Conservation (phyloP, 2,888 invertebrate genomes). For the Cheilosia vulpina region DNA sequence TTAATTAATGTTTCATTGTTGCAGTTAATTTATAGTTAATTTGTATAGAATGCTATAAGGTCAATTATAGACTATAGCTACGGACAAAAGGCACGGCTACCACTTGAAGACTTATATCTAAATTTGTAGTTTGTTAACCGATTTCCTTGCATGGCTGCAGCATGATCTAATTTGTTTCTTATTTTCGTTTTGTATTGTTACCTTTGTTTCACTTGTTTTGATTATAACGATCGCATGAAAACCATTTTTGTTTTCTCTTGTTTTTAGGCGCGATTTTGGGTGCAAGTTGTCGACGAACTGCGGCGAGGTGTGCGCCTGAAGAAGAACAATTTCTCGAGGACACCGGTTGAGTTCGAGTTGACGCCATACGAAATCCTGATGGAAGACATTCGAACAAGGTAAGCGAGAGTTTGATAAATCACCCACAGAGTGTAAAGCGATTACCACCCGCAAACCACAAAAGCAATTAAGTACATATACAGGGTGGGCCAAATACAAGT, state of each 20-base stretch:
- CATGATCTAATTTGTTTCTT: conserved; percentile 57
- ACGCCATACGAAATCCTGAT: conserved; percentile 98
- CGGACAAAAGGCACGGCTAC: conserved; percentile 47
- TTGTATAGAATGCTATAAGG: conserved; percentile 42
- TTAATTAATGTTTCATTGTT: conserved; percentile 50
- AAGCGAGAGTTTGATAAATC: conserved; percentile 61
- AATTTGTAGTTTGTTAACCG: conserved; percentile 45
- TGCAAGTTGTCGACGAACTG: conserved; percentile 96
- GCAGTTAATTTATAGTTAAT: conserved; percentile 44
- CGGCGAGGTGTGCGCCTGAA: conserved; percentile 96
- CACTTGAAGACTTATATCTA: conserved; percentile 26
- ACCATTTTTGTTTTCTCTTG: conserved; percentile 58
- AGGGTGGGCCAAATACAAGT: too few relatives aligned
- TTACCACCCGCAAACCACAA: conserved; percentile 43
- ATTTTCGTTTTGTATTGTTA: conserved; percentile 40
- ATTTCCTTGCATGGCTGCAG: conserved; percentile 62
- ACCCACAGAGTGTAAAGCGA: neutral
- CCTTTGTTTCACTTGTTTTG: conserved; percentile 35
- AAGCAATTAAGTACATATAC: conserved; percentile 14
- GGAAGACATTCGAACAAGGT: conserved; percentile 96
- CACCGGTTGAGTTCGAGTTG: conserved; percentile 95
- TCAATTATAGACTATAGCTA: conserved; percentile 36
- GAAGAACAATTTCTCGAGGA: conserved; percentile 90
- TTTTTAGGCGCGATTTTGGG: conserved; percentile 95
- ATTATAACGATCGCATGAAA: conserved; percentile 21